Evolutionary conservation across 2,888 invertebrate genomes (phyloP), one percentile per base, ranked within the genome.

Genomic region (Pyrgus malvae): DNA sequence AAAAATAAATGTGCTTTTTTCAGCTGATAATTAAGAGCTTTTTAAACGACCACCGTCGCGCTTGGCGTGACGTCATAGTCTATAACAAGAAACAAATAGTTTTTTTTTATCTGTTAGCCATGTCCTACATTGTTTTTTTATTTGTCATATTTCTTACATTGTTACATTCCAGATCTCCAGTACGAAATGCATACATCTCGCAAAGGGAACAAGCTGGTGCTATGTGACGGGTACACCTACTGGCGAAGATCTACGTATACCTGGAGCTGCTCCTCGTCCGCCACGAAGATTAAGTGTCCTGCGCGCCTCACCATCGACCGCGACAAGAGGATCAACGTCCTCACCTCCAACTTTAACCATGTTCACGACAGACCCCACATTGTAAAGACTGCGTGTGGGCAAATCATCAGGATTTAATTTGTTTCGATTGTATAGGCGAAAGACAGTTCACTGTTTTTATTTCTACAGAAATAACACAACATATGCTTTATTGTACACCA

Each of bases 191-290:
- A 60, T 0, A 59, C 17, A 3, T 60, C 56, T 14, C 9, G 48
- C 4, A 56, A 53, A 21, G 59, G 62, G 5, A 48, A 48, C 19
- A 50, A 50, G 6, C 9, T 62, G 1, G 41, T 62, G 1, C 31
- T 58, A 14, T 50, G 45, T 6, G 11, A 57, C 9, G 65, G 65
- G 4, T 59, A 48, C 33, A 59, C 57, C 9, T 61, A 57, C 33
- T 57, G 55, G 46, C 31, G 21, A 8, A 53, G 17, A 11, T 61
- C 56, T 11, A 16, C 21, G 0, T 57, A 35, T 12, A 44, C 35
- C 27, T 61, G 61, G 58, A 49, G 53, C 5, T 61, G 61, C 23
- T 54, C 58, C 2, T 55, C 53, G 11, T 23, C 38, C 2, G 37
- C 55, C 0, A 44, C 41, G 2, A 44, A n/a, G 29, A 7, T 25